phyloP scores from a whole-genome alignment of 2,113 vertebrate genomes.

The Danio rerio region GRCz12tu NC_133183.1:25306001-25306500 shows the following conservation, averaged over 20 bases:
- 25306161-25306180: neutral
- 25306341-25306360: slow-evolving; percentile 56
- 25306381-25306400: slow-evolving; percentile 47
- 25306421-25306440: slow-evolving; percentile 62
- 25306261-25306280: neutral
- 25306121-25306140: too few species aligned
- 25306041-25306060: too few species aligned
- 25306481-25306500: slow-evolving; percentile 60
- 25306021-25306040: too few species aligned
- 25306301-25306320: neutral
- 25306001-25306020: too few species aligned
- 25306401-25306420: slow-evolving; percentile 43
- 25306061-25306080: too few species aligned
- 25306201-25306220: neutral
- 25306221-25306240: neutral
- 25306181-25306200: neutral
- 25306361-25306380: slow-evolving; percentile 58
- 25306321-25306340: neutral
- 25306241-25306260: slow-evolving; percentile 3
- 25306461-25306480: slow-evolving; percentile 70
- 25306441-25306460: slow-evolving; percentile 65
- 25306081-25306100: too few species aligned
- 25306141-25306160: too few species aligned
- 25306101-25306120: too few species aligned
- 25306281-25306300: neutral